Percentiles rank a stretch among this genome's conserved stretches.
These are phyloP conservation scores for Ellobium chinense DNA, from an alignment of 2,888 invertebrate genomes.

Conservation along the genomic window DNA sequence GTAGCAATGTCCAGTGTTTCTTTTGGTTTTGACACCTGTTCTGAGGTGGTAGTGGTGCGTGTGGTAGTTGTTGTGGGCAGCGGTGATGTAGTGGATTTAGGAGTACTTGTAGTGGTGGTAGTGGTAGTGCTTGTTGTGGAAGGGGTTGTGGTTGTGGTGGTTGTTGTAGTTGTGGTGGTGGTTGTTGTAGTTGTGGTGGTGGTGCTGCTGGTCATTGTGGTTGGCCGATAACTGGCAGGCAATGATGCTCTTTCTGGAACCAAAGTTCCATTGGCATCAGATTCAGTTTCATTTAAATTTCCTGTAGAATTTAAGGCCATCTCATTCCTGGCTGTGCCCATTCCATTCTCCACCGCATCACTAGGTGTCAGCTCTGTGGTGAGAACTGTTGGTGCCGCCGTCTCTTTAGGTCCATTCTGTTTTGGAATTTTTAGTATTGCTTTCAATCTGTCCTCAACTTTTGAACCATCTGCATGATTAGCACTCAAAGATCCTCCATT, in stretches of 20 bases:
- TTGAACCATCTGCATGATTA: slow-evolving; percentile 42
- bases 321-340: background rate
- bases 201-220: slow-evolving; percentile 19
- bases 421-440: background rate
- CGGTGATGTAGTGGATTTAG: background rate
- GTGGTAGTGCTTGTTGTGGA: slow-evolving; percentile 45
- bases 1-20: background rate
- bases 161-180: background rate
- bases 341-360: background rate
- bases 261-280: background rate
- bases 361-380: no score
- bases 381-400: slow-evolving; percentile 3
- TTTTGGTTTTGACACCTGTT: background rate
- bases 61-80: background rate
- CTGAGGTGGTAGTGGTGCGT: background rate
- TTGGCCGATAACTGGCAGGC: slow-evolving; percentile 11
- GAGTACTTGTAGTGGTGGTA: slow-evolving; percentile 15
- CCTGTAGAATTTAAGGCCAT: background rate
- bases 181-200: background rate
- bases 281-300: background rate
- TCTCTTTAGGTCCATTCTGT: slow-evolving; percentile 12
- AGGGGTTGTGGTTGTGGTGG: slow-evolving; percentile 35
- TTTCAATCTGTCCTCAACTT: slow-evolving; percentile 28
- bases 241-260: background rate
- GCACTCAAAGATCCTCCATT: slow-evolving; percentile 25